These are phyloP conservation scores for Schizotus pectinicornis DNA, from an alignment of 2,888 invertebrate genomes.

Conservation along the genomic window DNA sequence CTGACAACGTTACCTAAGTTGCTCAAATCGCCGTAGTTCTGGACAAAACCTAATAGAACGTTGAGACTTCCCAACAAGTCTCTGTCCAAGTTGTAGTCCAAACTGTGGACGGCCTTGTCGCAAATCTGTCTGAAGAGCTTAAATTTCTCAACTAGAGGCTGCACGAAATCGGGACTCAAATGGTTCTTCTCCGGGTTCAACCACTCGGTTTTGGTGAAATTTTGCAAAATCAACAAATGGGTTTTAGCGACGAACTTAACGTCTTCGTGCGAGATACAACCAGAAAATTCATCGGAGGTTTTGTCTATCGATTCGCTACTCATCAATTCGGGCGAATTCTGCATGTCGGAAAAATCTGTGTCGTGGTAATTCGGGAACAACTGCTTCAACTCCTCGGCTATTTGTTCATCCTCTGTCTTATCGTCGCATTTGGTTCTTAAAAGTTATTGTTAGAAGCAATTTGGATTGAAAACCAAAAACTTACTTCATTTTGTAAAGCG, in stretches of 20 bases:
- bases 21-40: slow-evolving; percentile 58
- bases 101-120: slow-evolving; percentile 60
- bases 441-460: too few relatives aligned
- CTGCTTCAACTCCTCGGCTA: slow-evolving; percentile 68
- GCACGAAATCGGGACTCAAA: slow-evolving; percentile 55
- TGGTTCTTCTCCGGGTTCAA: slow-evolving; percentile 58
- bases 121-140: slow-evolving; percentile 65
- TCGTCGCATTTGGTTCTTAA: slow-evolving; percentile 68
- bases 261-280: slow-evolving; percentile 62
- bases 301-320: slow-evolving; percentile 31
- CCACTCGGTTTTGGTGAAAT: slow-evolving; percentile 69
- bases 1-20: slow-evolving; percentile 37
- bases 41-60: slow-evolving; percentile 63
- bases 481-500: slow-evolving; percentile 75
- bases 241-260: slow-evolving; percentile 66
- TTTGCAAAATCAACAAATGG: slow-evolving; percentile 66
- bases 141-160: slow-evolving; percentile 66
- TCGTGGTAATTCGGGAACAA: slow-evolving; percentile 75
- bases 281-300: slow-evolving; percentile 35
- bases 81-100: slow-evolving; percentile 64
- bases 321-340: slow-evolving; percentile 33
- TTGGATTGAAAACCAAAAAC: slow-evolving; percentile 6
- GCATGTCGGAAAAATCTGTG: slow-evolving; percentile 73
- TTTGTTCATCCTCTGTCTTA: slow-evolving; percentile 72
- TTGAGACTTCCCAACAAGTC: slow-evolving; percentile 65